phyloP scores from a whole-genome alignment of 53 echinoderm and acorn worm genomes.

The Henricia sp. region DNA sequence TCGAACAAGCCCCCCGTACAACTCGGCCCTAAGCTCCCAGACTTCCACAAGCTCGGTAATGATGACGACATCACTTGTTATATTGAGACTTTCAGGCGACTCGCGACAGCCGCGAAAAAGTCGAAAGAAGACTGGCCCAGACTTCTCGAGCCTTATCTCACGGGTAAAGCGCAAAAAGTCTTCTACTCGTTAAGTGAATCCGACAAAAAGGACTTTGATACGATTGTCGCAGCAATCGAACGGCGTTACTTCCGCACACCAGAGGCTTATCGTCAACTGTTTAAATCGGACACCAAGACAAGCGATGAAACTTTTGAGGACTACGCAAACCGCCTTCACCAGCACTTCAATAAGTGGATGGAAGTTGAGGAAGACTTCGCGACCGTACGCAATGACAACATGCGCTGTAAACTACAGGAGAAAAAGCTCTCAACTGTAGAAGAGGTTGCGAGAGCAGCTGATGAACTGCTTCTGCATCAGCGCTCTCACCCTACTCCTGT shows the following conservation, averaged over 20 bases:
- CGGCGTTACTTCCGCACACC: slow-evolving; percentile 57
- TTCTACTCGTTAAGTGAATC: slow-evolving; percentile 52
- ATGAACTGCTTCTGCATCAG: slow-evolving; percentile 60
- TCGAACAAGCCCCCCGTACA: background rate
- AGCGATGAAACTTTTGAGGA: slow-evolving; percentile 60
- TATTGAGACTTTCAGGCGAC: slow-evolving; percentile 56
- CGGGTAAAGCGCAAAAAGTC: slow-evolving; percentile 49
- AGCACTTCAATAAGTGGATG: slow-evolving; percentile 34
- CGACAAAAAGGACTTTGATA: slow-evolving; percentile 41
- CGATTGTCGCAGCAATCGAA: slow-evolving; percentile 36
- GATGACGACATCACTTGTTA: slow-evolving; percentile 64
- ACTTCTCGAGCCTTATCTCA: slow-evolving; percentile 56
- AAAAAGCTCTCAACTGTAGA: slow-evolving; percentile 27
- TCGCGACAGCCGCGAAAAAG: slow-evolving; percentile 24
- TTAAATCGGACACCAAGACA: slow-evolving; percentile 23
- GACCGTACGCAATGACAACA: slow-evolving; percentile 22
- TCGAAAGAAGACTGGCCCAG: slow-evolving; percentile 32
- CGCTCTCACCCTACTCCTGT: background rate
- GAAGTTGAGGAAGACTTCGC: background rate
- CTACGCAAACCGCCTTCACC: slow-evolving; percentile 43
- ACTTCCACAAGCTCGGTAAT: slow-evolving; percentile 38
- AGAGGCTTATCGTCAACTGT: slow-evolving; percentile 67
- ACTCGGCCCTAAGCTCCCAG: slow-evolving; percentile 32
- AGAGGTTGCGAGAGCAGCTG: slow-evolving; percentile 53
- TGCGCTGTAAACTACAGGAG: slow-evolving; percentile 58